Evolutionary conservation across 2,113 vertebrate species (phyloP).

Genomic region (Polyodon spathula): DNA sequence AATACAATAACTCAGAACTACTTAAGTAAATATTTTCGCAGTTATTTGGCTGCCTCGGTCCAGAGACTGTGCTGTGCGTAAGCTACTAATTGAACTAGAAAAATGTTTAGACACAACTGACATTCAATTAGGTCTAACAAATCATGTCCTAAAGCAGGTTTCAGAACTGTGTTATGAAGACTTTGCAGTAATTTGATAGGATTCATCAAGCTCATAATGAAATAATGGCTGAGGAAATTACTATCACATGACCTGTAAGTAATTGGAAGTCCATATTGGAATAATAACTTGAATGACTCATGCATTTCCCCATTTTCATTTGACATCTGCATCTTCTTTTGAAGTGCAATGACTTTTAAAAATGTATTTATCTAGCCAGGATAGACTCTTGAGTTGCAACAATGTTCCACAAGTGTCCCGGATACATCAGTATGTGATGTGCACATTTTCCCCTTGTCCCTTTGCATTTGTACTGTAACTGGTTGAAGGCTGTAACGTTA

Average conservation of each 20-base stretch:
- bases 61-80: conserved; percentile 21
- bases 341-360: not conserved
- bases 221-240: conserved; percentile 47
- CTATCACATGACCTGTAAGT: conserved; percentile 47
- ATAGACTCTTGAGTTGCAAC: too few relatives aligned
- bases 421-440: too few relatives aligned
- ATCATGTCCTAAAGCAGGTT: conserved; percentile 49
- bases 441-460: too few relatives aligned
- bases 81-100: conserved; percentile 61
- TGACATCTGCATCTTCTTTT: not conserved
- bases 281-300: not conserved
- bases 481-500: too few relatives aligned
- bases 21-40: conserved; percentile 65
- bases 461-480: too few relatives aligned
- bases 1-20: conserved; percentile 59
- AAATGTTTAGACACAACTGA: conserved; percentile 60
- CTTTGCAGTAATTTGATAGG: conserved; percentile 48
- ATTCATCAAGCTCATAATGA: conserved; percentile 40
- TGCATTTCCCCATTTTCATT: not conserved
- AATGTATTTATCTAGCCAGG: not conserved
- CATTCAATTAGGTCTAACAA: conserved; percentile 63
- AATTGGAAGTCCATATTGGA: conserved; percentile 56
- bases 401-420: too few relatives aligned
- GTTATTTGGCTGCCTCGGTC: conserved; percentile 39
- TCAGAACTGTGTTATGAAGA: conserved; percentile 47